Evolutionary conservation across 1,140 invertebrate species (phyloP).

Genomic region (Drosophila biarmipes): DNA sequence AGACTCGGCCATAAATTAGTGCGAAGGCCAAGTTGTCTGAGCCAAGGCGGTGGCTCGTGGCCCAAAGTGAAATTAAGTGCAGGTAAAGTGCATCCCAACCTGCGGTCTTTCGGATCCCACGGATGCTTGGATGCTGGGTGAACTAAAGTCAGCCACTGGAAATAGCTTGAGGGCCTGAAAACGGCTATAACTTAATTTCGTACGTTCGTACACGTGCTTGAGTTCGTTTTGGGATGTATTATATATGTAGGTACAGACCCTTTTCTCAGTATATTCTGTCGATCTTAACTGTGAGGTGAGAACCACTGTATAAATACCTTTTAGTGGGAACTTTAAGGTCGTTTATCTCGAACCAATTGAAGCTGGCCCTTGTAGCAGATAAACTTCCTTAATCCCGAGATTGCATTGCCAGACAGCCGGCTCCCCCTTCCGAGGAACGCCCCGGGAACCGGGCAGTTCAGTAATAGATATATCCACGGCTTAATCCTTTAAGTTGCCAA

Average conservation of each 20-base stretch:
- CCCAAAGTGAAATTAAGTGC: slow-evolving; percentile 28
- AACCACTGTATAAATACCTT: too few species aligned
- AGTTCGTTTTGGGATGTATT: too few species aligned
- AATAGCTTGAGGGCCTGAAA: too few species aligned
- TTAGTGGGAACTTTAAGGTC: too few species aligned
- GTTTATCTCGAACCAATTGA: too few species aligned
- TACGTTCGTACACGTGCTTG: too few species aligned
- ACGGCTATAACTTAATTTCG: too few species aligned
- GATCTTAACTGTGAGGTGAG: too few species aligned
- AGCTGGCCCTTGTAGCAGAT: not conserved
- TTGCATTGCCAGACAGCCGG: not conserved
- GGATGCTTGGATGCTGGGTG: not conserved
- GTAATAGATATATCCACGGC: slow-evolving; percentile 58
- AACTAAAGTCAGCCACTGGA: not conserved
- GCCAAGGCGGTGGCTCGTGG: slow-evolving; percentile 1
- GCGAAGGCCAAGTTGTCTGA: slow-evolving; percentile 27
- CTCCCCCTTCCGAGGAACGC: slow-evolving; percentile 1
- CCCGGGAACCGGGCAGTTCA: slow-evolving; percentile 38
- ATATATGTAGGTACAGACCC: too few species aligned
- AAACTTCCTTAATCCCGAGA: not conserved
- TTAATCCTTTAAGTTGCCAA: slow-evolving; percentile 79
- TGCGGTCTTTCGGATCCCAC: not conserved
- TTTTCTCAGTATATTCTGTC: too few species aligned
- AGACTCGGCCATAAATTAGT: slow-evolving; percentile 48
- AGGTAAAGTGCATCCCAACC: slow-evolving; percentile 40